phyloP scores from a whole-genome alignment of 1,140 invertebrate genomes.

The Bilobella aurantiaca region DNA sequence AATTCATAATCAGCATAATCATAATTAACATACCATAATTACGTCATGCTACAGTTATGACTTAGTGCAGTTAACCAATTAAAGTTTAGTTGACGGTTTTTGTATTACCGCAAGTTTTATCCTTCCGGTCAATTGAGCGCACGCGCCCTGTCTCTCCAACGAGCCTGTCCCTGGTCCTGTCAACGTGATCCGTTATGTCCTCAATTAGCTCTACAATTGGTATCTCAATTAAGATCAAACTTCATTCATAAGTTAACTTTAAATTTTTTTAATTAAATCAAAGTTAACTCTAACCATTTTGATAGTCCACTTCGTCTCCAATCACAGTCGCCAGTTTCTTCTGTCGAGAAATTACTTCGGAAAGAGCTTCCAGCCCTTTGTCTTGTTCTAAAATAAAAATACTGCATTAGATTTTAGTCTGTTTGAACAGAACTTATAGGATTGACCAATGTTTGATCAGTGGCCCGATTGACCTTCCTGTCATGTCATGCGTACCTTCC shows the following conservation, averaged over 20 bases:
- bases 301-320: slow-evolving; percentile 62
- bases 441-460: too few species aligned
- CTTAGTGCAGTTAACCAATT: too few species aligned
- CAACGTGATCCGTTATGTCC: slow-evolving; percentile 62
- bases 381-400: slow-evolving; percentile 55
- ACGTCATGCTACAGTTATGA: too few species aligned
- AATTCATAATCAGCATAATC: too few species aligned
- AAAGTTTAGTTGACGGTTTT: too few species aligned
- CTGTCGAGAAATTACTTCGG: slow-evolving; percentile 63
- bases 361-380: slow-evolving; percentile 60
- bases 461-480: too few species aligned
- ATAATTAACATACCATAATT: too few species aligned
- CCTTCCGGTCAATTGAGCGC: slow-evolving; percentile 52
- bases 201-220: slow-evolving; percentile 67
- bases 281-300: slow-evolving; percentile 46
- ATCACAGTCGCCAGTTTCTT: slow-evolving; percentile 64
- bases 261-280: not conserved
- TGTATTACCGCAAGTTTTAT: slow-evolving; percentile 57
- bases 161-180: slow-evolving; percentile 55
- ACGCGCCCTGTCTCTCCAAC: slow-evolving; percentile 56
- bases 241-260: not conserved
- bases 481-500: too few species aligned
- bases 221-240: too few species aligned
- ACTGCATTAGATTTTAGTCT: not conserved
- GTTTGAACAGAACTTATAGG: too few species aligned